Conservation (phyloP, 1,140 invertebrate genomes). For the Lerema accius region DNA sequence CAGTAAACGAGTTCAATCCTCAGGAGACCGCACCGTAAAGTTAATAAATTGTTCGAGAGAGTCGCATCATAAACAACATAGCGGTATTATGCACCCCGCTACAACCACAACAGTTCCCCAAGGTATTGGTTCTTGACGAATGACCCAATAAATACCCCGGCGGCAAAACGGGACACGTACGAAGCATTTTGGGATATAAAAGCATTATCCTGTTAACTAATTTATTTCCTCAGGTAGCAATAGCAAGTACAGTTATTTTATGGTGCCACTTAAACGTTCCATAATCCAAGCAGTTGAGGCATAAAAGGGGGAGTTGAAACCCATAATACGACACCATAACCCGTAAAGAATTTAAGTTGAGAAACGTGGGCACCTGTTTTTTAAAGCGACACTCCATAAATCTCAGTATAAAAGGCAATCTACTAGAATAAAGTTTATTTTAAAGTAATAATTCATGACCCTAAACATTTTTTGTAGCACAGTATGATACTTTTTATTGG, state of each 20-base stretch:
- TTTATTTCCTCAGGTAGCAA: constrained; percentile 78
- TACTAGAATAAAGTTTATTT: constrained; percentile 33
- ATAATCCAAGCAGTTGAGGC: constrained; percentile 70
- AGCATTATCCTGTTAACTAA: constrained; percentile 80
- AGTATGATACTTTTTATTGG: constrained; percentile 1
- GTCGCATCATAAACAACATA: constrained; percentile 68
- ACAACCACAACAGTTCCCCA: constrained; percentile 70
- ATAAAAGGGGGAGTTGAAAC: constrained; percentile 67
- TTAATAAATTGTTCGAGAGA: constrained; percentile 68
- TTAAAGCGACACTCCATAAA: constrained; percentile 52
- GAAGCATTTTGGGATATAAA: constrained; percentile 75
- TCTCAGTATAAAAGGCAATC: constrained; percentile 43
- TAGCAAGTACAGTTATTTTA: constrained; percentile 73
- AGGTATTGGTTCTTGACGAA: constrained; percentile 73
- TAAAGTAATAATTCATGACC: constrained; percentile 24
- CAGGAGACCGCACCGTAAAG: constrained; percentile 39
- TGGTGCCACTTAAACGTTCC: constrained; percentile 71
- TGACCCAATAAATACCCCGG: constrained; percentile 78
- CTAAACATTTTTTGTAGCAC: not conserved
- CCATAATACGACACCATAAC: constrained; percentile 68
- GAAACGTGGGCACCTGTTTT: constrained; percentile 53
- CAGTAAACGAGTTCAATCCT: constrained; percentile 34
- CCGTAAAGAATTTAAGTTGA: constrained; percentile 61
- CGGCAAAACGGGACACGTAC: constrained; percentile 75
- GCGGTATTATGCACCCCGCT: constrained; percentile 74